A percentile compares a stretch with the other conserved stretches of the same genome.
Evolutionary conservation across 2,113 vertebrate species (phyloP).

Genomic region (Echinops telfairi): DNA sequence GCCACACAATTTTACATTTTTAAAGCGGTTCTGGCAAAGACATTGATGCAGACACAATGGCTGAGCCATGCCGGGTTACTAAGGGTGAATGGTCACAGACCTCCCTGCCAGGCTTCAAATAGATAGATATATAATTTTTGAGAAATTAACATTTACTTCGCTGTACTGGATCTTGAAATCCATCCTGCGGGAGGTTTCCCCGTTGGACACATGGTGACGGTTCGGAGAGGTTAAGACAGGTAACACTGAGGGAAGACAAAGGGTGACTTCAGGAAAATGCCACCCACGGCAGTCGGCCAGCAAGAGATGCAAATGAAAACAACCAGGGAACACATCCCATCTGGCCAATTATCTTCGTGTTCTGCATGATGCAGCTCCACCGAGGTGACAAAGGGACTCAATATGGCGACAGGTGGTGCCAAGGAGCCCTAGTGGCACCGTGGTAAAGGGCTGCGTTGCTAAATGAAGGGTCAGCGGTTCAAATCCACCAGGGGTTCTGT

Average conservation of each 20-base stretch:
- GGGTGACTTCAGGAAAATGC: conserved; percentile 59
- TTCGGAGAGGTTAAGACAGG: background rate
- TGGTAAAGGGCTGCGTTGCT: no score
- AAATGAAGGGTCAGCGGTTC: no score
- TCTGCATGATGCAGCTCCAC: background rate
- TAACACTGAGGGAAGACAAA: conserved; percentile 6
- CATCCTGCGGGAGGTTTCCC: conserved; percentile 42
- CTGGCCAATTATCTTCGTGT: background rate
- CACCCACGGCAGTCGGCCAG: background rate
- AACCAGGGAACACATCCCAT: background rate
- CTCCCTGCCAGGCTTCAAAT: conserved; percentile 68
- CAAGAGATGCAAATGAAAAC: conserved; percentile 45
- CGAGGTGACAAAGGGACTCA: background rate
- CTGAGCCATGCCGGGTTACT: conserved; percentile 56
- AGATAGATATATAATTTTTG: background rate
- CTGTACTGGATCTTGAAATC: conserved; percentile 35
- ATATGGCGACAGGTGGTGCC: no score
- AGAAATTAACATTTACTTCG: conserved; percentile 70
- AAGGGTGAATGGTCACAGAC: conserved; percentile 52
- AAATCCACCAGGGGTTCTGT: no score
- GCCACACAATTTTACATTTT: conserved; percentile 31
- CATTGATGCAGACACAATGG: background rate
- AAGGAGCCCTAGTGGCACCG: no score
- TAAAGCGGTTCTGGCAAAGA: conserved; percentile 47
- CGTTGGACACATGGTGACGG: conserved; percentile 39